Conservation (phyloP, 2,113 vertebrate genomes). For the Coreoperca whiteheadi region DNA sequence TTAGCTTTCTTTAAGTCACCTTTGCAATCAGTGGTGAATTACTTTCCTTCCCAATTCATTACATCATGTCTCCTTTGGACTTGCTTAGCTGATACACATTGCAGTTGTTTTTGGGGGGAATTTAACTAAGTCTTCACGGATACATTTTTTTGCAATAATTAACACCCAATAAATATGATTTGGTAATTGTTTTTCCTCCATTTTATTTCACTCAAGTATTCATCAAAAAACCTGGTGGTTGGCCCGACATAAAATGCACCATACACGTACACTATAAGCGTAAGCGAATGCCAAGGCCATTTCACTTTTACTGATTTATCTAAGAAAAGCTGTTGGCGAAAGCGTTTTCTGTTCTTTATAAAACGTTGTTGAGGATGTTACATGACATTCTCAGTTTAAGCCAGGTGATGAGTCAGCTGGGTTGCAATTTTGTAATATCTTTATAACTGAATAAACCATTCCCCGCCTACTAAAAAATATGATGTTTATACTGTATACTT, state of each 20-base stretch:
- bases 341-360: background rate
- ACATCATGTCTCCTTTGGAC: conserved; percentile 35
- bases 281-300: background rate
- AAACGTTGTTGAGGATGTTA: background rate
- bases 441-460: background rate
- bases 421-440: background rate
- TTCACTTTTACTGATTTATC: background rate
- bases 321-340: background rate
- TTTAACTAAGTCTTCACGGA: background rate
- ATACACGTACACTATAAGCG: background rate
- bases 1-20: conserved; percentile 61
- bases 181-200: background rate
- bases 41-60: conserved; percentile 42
- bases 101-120: conserved; percentile 20
- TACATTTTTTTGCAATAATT: background rate
- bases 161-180: background rate
- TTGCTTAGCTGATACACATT: conserved; percentile 40
- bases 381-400: background rate
- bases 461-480: background rate
- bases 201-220: background rate
- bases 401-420: background rate
- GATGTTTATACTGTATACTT: background rate
- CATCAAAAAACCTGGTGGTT: background rate
- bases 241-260: background rate
- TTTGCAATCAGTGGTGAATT: conserved; percentile 62